Base-by-base conservation (phyloP, 2,113 vertebrate genomes). In the Pterophyllum scalare region DNA sequence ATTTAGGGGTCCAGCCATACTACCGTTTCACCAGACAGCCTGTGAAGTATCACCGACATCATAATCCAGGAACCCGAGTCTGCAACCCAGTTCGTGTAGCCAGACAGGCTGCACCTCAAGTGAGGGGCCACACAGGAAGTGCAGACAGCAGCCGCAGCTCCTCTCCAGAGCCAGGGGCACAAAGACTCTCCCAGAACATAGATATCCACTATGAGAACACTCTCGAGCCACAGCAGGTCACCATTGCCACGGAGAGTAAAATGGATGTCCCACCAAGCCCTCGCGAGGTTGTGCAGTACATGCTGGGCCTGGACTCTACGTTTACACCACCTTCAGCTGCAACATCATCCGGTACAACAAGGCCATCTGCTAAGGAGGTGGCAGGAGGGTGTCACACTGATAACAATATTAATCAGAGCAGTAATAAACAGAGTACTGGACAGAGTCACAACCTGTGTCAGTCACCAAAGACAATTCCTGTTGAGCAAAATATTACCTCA, bases 21-120 rank as follows among this genome's bases (percentile, higher is more conserved):
- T 88, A 94, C 72, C 95, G 95, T 82, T 97, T 97, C 92, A 96
- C 95, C 92, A 96, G 96, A 24, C 96, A 96, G 84, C 96, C 96
- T 0, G 95, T 96, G 26, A 97, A 97, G 85, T 96, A 97, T 56
- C 56, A 95, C 20, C 94, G 96, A 2, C 93, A 76, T 90, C 91
- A 54, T 28, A 88, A 85, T 59, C 52, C 81, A 3, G 94, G 91
- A 74, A 3, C 79, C 0, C 86, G 87, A 5, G 86, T 91, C 93
- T 62, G 84, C 81, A 77, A 79, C 38, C 75, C 93, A 86, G 72
- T 35, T 22, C 91, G 28, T 89, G 56, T 76, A 57, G 13, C 80
- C 54, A 60, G 60, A 78, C 90, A 88, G 49, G 61, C 72, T 11
- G 64, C 17, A 2, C 15, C 54, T 40, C 49, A 86, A 9, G 83